A percentile compares a stretch with the other conserved stretches of the same genome.
Conservation (phyloP, 2,888 invertebrate species). For the Panzeria rudis region DNA sequence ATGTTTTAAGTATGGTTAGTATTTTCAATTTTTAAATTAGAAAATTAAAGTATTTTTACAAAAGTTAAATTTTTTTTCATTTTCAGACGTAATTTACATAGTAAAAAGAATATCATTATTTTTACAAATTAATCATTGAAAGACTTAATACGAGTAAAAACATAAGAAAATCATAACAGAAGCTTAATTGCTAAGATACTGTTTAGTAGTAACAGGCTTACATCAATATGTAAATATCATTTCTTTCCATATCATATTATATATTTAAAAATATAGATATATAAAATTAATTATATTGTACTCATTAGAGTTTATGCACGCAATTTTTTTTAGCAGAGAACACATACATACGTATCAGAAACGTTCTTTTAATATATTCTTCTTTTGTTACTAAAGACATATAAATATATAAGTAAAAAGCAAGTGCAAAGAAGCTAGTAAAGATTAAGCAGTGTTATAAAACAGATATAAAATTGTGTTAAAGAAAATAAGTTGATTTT, state of each 20-base stretch:
- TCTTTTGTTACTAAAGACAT: not conserved
- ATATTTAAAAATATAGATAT: conserved; percentile 36
- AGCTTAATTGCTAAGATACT: conserved; percentile 54
- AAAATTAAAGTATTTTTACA: conserved; percentile 34
- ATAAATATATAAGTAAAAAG: not conserved
- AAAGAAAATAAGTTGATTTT: conserved; percentile 48
- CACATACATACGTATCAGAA: conserved; percentile 68
- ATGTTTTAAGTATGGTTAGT: conserved; percentile 41
- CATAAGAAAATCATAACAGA: conserved; percentile 24
- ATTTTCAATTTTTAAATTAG: conserved; percentile 19
- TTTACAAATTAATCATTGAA: conserved; percentile 51
- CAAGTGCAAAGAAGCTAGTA: conserved; percentile 1
- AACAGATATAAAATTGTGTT: not conserved
- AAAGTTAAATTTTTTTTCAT: conserved; percentile 30
- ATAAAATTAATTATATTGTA: conserved; percentile 15
- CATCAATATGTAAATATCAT: conserved; percentile 58
- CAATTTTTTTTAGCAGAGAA: conserved; percentile 70
- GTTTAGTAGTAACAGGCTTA: conserved; percentile 64
- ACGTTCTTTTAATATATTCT: conserved; percentile 17
- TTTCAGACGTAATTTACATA: conserved; percentile 49
- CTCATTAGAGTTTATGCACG: conserved; percentile 24
- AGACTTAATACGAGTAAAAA: conserved; percentile 32
- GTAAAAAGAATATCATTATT: conserved; percentile 34
- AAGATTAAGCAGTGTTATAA: not conserved
- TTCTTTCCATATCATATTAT: conserved; percentile 25